Base-by-base conservation (phyloP, 2,113 vertebrate genomes). In the Clupea harengus region DNA sequence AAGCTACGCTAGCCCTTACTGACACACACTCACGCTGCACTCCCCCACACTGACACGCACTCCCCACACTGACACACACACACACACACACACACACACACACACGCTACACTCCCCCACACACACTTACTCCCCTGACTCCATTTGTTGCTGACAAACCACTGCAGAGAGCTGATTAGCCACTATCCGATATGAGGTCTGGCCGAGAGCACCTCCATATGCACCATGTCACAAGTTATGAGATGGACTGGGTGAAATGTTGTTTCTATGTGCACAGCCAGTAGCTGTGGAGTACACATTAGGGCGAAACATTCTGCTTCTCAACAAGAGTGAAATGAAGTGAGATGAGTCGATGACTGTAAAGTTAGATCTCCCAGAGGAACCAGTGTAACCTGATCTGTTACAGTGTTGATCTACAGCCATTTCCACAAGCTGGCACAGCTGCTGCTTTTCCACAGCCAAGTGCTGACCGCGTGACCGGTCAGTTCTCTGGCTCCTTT, bases 141-240 rank as follows among this genome's bases (percentile, higher is more conserved):
- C 83, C 46, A 84, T 82, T 81, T 57, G 54, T 45, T 81, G 54
- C 82, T 81, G 80, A 88, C 72, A 44, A 83, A 88, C 84, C 52
- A 39, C 11, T 82, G 81, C 82, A 45, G 87, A 85, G 78, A 88
- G 89, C 88, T 89, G 86, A 67, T 88, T 83, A 88, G 10, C 13
- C 28, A 28, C 32, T 39, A 39, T 78, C n/a, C 52, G 82, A 82
- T 86, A 80, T 85, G 18, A 81, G 81, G 20, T 49, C 28, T 52
- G 44, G 57, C 6, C 50, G 60, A 49, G 50, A 25, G 81, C 32
- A 85, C 25, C 83, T 25, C 60, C 86, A 90, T 78, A 78, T 82
- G 64, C 86, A 81, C 39, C 2, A 39, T 39, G 39, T 1, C 39
- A 39, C 39, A 39, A 39, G 39, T 39, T 39, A 39, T 39, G 39